Evolutionary conservation across 2,113 vertebrate genomes (phyloP), one percentile per base, ranked within the genome.

Genomic region (Acanthisitta chloris): DNA sequence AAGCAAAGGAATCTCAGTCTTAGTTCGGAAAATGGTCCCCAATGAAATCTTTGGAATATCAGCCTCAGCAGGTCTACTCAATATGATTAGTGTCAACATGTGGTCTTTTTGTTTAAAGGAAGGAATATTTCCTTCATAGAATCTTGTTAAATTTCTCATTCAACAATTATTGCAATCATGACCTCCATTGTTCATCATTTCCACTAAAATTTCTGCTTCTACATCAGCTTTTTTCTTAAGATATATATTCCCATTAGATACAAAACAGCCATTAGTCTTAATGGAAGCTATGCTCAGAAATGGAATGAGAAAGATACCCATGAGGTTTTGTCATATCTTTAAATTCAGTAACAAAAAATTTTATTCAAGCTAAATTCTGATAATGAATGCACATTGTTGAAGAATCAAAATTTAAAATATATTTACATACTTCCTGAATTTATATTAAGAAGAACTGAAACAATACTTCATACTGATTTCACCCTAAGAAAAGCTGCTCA

Each of bases 151-250:
- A 96, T 77, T 78, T 73, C 62, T 97, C 18, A 71, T 66, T 90
- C 88, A 86, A 91, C 91, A 97, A 95, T 97, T 97, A 96, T 83
- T 90, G 76, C 91, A 97, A 97, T 97, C 95, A 92, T 96, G 95
- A 95, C 81, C 62, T 92, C 69, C 89, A 72, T 89, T 77, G 81
- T 96, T 97, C 70, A 79, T 96, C 33, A 94, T 93, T 96, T 90
- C 49, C 69, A 92, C 80, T 96, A 77, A 96, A 90, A 96, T 92
- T 90, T 91, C 81, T 90, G 67, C 90, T 97, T 88, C 70, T 96
- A 58, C 80, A 79, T 95, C 62, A 87, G 36, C 59, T 83, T 90
- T 81, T 94, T 97, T 79, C 52, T 92, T 90, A 91, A 78, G 79
- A 96, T 95, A 83, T 49, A 96, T 93, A 95, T 93, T 97, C 96